These are phyloP conservation scores for Synanceia verrucosa DNA, from an alignment of 2,797 vertebrate genomes.

Conservation along the genomic window DNA sequence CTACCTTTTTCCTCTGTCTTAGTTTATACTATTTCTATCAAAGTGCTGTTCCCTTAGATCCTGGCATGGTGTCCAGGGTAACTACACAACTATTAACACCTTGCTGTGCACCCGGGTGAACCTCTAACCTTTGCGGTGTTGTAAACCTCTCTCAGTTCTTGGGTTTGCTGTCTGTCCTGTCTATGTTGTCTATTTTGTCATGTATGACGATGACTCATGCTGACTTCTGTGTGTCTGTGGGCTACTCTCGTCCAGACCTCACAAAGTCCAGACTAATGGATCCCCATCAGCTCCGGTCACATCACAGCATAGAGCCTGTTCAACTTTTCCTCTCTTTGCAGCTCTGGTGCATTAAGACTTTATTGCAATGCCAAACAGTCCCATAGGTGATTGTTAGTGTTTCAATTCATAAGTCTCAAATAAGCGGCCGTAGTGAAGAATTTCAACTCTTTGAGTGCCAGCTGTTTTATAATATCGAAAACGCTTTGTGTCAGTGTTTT, in stretches of 20 bases:
- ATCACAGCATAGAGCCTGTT: slow-evolving; percentile 24
- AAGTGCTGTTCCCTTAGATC: background rate
- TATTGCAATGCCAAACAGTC: background rate
- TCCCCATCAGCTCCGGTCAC: slow-evolving; percentile 29
- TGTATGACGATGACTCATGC: slow-evolving; percentile 29
- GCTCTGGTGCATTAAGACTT: background rate
- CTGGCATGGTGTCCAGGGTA: background rate
- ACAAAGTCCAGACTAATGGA: slow-evolving; percentile 43
- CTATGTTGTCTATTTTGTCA: slow-evolving; percentile 21
- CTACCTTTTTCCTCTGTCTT: background rate
- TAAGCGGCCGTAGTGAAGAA: background rate
- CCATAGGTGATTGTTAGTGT: background rate
- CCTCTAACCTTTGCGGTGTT: background rate
- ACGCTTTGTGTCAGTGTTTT: too few species aligned
- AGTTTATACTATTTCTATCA: background rate
- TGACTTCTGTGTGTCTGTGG: slow-evolving; percentile 48
- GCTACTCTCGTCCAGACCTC: slow-evolving; percentile 31
- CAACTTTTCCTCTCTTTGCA: background rate
- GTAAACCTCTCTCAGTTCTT: background rate
- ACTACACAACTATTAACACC: background rate
- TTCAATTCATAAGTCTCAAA: background rate
- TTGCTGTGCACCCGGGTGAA: background rate
- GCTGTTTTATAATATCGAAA: too few species aligned
- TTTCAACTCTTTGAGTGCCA: too few species aligned
- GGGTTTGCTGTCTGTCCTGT: background rate